These are phyloP conservation scores for Phyllotis vaccarum DNA, from an alignment of 2,797 vertebrate species.

Conservation along the genomic window DNA sequence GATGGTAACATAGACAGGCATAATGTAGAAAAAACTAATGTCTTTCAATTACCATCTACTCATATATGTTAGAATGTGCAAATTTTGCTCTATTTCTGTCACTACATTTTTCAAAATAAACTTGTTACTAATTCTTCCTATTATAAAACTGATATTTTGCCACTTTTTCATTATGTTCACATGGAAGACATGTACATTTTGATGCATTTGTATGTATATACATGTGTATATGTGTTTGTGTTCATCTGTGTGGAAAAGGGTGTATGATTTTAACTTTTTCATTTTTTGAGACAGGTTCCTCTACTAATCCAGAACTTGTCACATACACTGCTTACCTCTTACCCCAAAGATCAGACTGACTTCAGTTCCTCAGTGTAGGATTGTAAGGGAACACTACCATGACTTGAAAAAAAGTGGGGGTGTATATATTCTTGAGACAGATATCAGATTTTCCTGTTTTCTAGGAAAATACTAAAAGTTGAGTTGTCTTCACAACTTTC, in stretches of 20 bases:
- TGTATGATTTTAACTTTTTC: not conserved
- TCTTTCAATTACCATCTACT: not conserved
- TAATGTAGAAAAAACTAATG: not conserved
- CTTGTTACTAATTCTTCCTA: not conserved
- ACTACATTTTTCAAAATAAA: not conserved
- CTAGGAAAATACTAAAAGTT: not conserved
- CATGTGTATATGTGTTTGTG: not conserved
- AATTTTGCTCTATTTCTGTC: not conserved
- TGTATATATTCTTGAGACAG: not conserved
- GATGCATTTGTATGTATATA: not conserved
- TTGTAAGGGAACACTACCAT: not conserved
- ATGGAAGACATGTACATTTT: not conserved
- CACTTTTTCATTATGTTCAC: not conserved
- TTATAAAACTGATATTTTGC: not conserved
- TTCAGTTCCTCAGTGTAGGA: not conserved
- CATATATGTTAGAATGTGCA: not conserved
- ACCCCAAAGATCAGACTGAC: not conserved
- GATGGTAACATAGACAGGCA: not conserved
- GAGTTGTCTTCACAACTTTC: not conserved
- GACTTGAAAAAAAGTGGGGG: not conserved
- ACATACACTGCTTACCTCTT: not conserved
- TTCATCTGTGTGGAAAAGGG: not conserved
- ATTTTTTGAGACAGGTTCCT: not conserved
- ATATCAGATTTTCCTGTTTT: not conserved
- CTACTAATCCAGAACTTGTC: not conserved